Conservation (phyloP, 1,140 invertebrate species). For the Drosophila repleta region DNA sequence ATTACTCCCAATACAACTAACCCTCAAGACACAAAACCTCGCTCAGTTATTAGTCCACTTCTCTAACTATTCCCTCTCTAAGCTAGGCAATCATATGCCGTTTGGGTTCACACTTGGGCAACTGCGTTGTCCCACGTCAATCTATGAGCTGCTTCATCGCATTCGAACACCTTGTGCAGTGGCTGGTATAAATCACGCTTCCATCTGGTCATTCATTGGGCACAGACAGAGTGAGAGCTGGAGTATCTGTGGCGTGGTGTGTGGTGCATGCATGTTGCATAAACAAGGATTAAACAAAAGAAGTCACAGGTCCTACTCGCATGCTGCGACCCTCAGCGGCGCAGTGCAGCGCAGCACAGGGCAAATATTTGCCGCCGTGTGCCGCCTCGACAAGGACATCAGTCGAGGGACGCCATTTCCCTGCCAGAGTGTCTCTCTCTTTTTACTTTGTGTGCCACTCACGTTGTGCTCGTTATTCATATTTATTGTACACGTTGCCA, state of each 20-base stretch:
- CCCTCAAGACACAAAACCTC: too few relatives aligned
- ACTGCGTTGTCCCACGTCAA: constrained; percentile 19
- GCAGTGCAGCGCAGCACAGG: constrained; percentile 22
- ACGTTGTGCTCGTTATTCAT: constrained; percentile 81
- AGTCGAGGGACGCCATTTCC: constrained; percentile 47
- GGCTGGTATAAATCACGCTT: constrained; percentile 57
- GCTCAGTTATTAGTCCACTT: neutral
- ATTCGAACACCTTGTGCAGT: constrained; percentile 12
- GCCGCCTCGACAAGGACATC: constrained; percentile 59
- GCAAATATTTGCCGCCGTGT: constrained; percentile 75
- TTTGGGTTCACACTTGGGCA: constrained; percentile 8
- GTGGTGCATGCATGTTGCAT: constrained; percentile 77
- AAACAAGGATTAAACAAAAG: constrained; percentile 77
- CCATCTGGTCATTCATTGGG: constrained; percentile 51
- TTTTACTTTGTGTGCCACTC: constrained; percentile 79
- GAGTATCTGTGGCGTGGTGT: constrained; percentile 21
- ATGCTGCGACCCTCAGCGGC: neutral
- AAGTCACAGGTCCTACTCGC: constrained; percentile 31
- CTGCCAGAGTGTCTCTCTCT: constrained; percentile 40
- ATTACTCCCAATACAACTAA: too few relatives aligned
- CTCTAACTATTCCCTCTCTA: neutral
- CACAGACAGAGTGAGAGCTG: constrained; percentile 7
- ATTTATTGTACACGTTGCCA: constrained; percentile 80
- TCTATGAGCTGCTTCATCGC: constrained; percentile 39
- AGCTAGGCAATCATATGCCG: constrained; percentile 17